Percentiles rank a stretch among this genome's conserved stretches.
These are phyloP conservation scores for Venusia cambrica DNA, from an alignment of 2,888 invertebrate genomes.

Conservation along the genomic window DNA sequence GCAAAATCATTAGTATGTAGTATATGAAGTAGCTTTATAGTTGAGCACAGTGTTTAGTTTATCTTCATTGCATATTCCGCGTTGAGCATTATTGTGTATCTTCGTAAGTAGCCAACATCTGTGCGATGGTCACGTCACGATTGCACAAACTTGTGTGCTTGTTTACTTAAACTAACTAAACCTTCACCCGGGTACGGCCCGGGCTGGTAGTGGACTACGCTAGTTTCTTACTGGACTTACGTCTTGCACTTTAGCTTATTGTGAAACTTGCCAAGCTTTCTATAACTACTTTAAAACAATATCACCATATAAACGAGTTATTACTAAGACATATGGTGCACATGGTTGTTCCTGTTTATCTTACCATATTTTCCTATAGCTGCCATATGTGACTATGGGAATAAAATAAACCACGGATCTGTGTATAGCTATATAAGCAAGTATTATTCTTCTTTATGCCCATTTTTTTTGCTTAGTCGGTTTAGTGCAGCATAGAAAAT, in stretches of 20 bases:
- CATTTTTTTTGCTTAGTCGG: no score
- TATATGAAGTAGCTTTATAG: no score
- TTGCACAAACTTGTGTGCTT: conserved; percentile 57
- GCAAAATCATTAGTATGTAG: no score
- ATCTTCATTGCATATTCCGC: conserved; percentile 9
- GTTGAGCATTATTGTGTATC: conserved; percentile 20
- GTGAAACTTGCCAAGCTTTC: conserved; percentile 13
- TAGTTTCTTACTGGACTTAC: conserved; percentile 14
- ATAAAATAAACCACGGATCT: no score
- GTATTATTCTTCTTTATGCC: no score
- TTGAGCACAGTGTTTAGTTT: conserved; percentile 4
- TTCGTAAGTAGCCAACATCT: conserved; percentile 41
- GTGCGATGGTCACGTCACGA: conserved; percentile 57
- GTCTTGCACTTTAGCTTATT: conserved; percentile 18
- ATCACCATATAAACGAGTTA: no score
- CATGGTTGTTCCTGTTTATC: no score
- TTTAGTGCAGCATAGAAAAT: no score
- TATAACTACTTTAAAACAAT: conserved; percentile 9
- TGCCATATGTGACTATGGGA: no score
- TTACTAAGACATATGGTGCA: no score
- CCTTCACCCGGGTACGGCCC: conserved; percentile 35
- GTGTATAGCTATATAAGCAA: no score
- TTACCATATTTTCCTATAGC: no score
- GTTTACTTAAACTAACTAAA: conserved; percentile 53
- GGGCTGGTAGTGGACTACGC: conserved; percentile 22